Evolutionary conservation across 1,140 invertebrate species (phyloP).

Genomic region (Bombyx mori): ASM3026992v2 NC_085128.1:7280501-7281000

Average conservation of each 20-base stretch:
- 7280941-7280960: conserved; percentile 77
- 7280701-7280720: too few relatives aligned
- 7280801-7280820: conserved; percentile 16
- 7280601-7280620: too few relatives aligned
- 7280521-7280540: conserved; percentile 89
- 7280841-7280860: conserved; percentile 90
- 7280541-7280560: conserved; percentile 81
- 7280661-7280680: too few relatives aligned
- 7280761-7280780: too few relatives aligned
- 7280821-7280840: conserved; percentile 83
- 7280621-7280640: too few relatives aligned
- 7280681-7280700: too few relatives aligned
- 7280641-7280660: too few relatives aligned
- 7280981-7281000: neutral
- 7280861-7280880: conserved; percentile 90
- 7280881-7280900: conserved; percentile 86
- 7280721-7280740: too few relatives aligned
- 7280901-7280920: conserved; percentile 87
- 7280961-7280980: conserved; percentile 71
- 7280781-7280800: neutral
- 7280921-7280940: conserved; percentile 94
- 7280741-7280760: too few relatives aligned
- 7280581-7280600: neutral
- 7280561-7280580: neutral
- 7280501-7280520: conserved; percentile 92